phyloP scores from a whole-genome alignment of 2,888 invertebrate species.

The Linnaemya vulpina region DNA sequence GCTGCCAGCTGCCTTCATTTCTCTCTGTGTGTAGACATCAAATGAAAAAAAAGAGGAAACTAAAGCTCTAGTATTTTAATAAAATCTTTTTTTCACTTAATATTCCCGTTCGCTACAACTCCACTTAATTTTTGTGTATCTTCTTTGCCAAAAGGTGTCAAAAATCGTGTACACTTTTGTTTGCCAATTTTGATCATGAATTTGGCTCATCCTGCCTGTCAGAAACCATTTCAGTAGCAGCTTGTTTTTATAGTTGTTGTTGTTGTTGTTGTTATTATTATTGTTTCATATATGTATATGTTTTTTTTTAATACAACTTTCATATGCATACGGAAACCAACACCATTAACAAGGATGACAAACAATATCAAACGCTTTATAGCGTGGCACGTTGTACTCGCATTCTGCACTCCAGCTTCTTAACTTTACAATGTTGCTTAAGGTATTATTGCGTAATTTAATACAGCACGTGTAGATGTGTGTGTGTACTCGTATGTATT shows the following conservation, averaged over 20 bases:
- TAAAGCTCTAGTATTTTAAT: no score
- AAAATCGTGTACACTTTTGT: constrained; percentile 47
- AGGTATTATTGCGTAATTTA: constrained; percentile 66
- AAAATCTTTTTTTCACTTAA: neutral
- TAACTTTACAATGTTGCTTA: constrained; percentile 50
- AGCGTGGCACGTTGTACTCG: constrained; percentile 7
- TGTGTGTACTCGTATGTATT: neutral
- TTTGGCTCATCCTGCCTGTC: constrained; percentile 24
- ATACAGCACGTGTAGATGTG: constrained; percentile 61
- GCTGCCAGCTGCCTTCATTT: no score
- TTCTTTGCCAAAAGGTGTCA: constrained; percentile 48
- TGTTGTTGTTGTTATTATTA: constrained; percentile 10
- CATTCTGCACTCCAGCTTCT: neutral
- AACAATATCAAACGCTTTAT: constrained; percentile 35
- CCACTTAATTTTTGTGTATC: neutral
- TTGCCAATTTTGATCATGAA: constrained; percentile 47
- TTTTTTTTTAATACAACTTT: constrained; percentile 13
- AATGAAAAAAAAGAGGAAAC: no score
- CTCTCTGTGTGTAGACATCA: no score
- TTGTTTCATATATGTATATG: neutral
- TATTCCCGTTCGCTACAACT: neutral
- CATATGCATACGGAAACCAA: constrained; percentile 52
- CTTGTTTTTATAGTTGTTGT: constrained; percentile 3
- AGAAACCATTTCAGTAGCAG: constrained; percentile 17
- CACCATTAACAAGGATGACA: constrained; percentile 48